These are phyloP conservation scores for Etheostoma nigrum DNA, from an alignment of 2,797 vertebrate genomes.

Conservation along the genomic window DNA sequence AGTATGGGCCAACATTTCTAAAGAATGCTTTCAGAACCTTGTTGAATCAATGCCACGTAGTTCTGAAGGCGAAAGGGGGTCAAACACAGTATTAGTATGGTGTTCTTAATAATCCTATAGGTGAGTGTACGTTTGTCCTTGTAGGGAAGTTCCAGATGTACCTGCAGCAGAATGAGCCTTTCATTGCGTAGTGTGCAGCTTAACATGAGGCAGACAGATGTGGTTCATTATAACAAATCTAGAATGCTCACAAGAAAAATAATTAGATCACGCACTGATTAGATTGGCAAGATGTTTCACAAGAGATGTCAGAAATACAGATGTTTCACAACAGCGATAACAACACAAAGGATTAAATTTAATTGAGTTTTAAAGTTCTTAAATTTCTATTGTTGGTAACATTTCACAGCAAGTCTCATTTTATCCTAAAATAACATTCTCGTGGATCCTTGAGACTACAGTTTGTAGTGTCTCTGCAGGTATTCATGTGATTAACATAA, in stretches of 20 bases:
- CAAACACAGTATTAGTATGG: too few relatives aligned
- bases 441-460: neutral
- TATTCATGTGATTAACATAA: constrained; percentile 14
- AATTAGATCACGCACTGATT: constrained; percentile 22
- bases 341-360: neutral
- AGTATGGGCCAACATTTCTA: too few relatives aligned
- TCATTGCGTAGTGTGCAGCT: constrained; percentile 44
- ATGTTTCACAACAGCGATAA: neutral
- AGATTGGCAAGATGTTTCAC: constrained; percentile 31
- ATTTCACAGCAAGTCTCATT: neutral
- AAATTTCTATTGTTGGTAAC: neutral
- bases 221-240: constrained; percentile 35
- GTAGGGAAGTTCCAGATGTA: constrained; percentile 26
- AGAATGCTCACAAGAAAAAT: constrained; percentile 15
- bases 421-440: neutral
- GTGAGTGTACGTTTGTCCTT: neutral
- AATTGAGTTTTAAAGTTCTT: neutral
- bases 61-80: too few relatives aligned
- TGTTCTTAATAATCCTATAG: too few relatives aligned
- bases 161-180: constrained; percentile 29
- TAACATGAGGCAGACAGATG: constrained; percentile 42
- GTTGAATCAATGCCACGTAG: too few relatives aligned
- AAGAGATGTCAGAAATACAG: constrained; percentile 3
- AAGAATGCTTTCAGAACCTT: too few relatives aligned
- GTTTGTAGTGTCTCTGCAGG: constrained; percentile 9